A percentile compares a stretch with the other conserved stretches of the same genome.
Evolutionary conservation across 2,113 vertebrate species (phyloP).

Genomic region (Semnornis frantzii): DNA sequence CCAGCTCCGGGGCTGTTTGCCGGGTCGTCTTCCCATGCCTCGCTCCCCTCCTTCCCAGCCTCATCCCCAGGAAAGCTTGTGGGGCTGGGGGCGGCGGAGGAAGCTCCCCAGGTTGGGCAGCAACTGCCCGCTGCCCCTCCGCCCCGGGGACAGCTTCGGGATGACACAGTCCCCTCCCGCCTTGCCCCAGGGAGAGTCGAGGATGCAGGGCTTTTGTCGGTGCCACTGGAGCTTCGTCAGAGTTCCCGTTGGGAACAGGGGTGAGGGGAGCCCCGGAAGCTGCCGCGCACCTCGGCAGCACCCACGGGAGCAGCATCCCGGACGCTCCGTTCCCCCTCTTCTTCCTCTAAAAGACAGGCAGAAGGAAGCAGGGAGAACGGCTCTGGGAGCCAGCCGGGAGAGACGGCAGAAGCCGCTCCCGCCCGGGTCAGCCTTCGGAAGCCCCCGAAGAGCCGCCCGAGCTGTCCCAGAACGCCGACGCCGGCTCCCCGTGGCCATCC

Average conservation of each 20-base stretch:
- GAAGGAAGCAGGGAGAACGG: neutral
- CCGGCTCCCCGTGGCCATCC: neutral
- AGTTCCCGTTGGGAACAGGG: neutral
- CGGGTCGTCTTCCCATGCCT: neutral
- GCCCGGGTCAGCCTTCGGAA: neutral
- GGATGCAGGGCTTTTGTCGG: neutral
- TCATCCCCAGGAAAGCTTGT: neutral
- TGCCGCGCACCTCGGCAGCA: neutral
- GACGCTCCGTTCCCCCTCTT: neutral
- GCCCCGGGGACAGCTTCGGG: neutral
- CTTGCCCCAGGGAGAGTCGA: neutral
- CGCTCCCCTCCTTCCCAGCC: neutral
- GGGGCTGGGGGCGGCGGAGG: neutral
- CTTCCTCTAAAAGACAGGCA: neutral
- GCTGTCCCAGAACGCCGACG: neutral
- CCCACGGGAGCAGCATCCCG: neutral
- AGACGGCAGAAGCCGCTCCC: neutral
- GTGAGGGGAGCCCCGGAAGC: neutral
- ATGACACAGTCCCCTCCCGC: neutral
- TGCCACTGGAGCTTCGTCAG: conserved; percentile 14
- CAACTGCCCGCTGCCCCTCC: neutral
- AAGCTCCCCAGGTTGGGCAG: neutral
- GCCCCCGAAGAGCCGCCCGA: neutral
- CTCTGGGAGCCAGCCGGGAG: neutral
- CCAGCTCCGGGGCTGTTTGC: neutral